Base-by-base conservation (phyloP, 2,797 vertebrate genomes). In the Melanotaenia trifasciata region DNA sequence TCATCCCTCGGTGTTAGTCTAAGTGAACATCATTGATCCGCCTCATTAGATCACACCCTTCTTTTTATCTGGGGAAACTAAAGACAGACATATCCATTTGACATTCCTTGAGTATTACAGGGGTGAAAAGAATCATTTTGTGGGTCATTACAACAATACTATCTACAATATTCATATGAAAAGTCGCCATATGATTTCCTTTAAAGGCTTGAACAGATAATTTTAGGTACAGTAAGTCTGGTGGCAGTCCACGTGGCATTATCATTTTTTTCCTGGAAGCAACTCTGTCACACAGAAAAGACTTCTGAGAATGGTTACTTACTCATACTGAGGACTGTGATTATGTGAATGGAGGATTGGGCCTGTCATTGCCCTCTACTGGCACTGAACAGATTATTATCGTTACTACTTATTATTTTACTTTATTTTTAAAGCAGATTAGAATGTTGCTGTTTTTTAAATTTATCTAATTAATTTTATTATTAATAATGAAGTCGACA, bases 311-410 rank as follows among this genome's bases (percentile, higher is more conserved):
- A 79, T 10, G 38, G 45, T 62, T 58, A 78, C 38, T 81, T 74
- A 63, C 22, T 59, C 28, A 47, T 72, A 63, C 58, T 58, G 40
- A 74, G 30, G 33, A 45, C 58, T 35, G 24, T 43, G 67, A 13
- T 65, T 63, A 36, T 43, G 20, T 58, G 53, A 59, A 60, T 45
- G n/a, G 33, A 60, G 45, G 20, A 40, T 5, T 22, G 84, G 72
- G 83, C 64, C 33, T 62, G 22, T 90, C 57, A 83, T 51, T 51
- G 75, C 91, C 93, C 91, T 91, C 93, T 93, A 68, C 81, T 84
- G 92, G 89, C 28, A 7, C 0, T 40, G 1, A n/a, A 9, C 3
- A 8, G 14, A 22, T 67, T 7, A 40, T 22, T 30, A 30, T 30
- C 28, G 28, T 30, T 30, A n/a, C 53, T 59, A 53, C 33, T 35